Base-by-base conservation (phyloP, 37 sponge, comb jelly and placozoan genomes). In the Oopsacas minuta region DNA sequence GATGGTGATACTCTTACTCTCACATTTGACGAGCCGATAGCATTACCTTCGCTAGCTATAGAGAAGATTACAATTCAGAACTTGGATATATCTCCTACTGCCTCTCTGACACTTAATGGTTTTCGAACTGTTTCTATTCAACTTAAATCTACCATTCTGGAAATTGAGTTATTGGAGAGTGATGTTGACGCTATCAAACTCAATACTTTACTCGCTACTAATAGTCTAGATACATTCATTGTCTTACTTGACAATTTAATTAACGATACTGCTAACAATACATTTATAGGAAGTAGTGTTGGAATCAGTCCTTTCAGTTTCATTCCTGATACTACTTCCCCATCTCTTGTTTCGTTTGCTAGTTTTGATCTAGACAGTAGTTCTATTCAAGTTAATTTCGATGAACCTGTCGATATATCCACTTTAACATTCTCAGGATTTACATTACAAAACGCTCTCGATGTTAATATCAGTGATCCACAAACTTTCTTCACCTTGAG, bases 371-470 rank as follows among this genome's bases (percentile, higher is more conserved):
- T 95, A 1, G 81, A 81, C 15, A 53, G 34, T 52, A 88, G 90
- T 30, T 82, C 83, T 25, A 38, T 95, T 32, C 46, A 39, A n/a
- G 90, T 95, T 25, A 88, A 84, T 0, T 95, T 92, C 82, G 49
- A 90, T 86, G 96, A 95, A 46, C 96, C 96, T 37, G 88, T 95
- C 0, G 81, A 86, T 36, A 46, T 88, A 37, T 89, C 90, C 36
- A 85, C 91, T 35, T 84, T 95, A 15, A 82, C 85, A 15, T 84
- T 87, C 23, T 37, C 39, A 8, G 52, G 42, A 5, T 69, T 93
- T 0, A 88, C 89, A 34, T 52, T 95, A 0, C 96, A 91, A 39
- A 89, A 85, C 49, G 37, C 36, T 12, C 28, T 8, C 0, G 53
- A 85, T 38, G 83, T 82, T 52, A 89, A 88, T 42, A 85, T 81